Conservation (phyloP, 2,113 vertebrate genomes). For the Proteles cristata region DNA sequence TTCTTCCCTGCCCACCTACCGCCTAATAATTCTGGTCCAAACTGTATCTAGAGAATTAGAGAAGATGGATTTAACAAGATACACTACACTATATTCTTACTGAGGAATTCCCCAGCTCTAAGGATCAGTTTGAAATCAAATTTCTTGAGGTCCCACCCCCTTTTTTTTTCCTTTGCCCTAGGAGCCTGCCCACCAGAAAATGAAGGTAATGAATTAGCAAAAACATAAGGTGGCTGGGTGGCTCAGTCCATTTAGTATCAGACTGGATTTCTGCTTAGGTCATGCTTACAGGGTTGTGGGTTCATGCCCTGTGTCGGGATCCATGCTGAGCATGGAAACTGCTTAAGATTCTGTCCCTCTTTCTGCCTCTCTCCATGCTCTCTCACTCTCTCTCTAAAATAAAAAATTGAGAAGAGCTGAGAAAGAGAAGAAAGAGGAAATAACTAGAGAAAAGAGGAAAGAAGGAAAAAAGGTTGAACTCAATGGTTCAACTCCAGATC, state of each 20-base stretch:
- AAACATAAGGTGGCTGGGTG: not conserved
- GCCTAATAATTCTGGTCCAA: not conserved
- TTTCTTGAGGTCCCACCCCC: not conserved
- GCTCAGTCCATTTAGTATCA: too few species aligned
- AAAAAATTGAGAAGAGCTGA: not conserved
- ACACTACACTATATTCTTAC: not conserved
- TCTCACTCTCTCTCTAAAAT: too few species aligned
- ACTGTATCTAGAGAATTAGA: not conserved
- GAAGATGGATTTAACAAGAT: not conserved
- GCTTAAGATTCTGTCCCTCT: too few species aligned
- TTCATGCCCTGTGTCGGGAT: too few species aligned
- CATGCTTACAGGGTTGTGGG: too few species aligned
- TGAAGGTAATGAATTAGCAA: not conserved
- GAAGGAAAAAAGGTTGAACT: not conserved
- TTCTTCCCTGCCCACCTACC: not conserved
- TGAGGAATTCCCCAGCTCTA: not conserved
- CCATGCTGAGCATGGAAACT: too few species aligned
- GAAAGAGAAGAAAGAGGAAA: not conserved
- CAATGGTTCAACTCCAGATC: fast-evolving
- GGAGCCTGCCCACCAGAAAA: not conserved
- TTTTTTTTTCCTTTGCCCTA: too few species aligned
- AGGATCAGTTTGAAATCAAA: not conserved
- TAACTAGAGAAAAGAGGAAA: not conserved
- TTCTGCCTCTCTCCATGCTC: too few species aligned
- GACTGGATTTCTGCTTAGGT: too few species aligned